Conservation (phyloP, 2,113 vertebrate species). For the Trogon surrucura region DNA sequence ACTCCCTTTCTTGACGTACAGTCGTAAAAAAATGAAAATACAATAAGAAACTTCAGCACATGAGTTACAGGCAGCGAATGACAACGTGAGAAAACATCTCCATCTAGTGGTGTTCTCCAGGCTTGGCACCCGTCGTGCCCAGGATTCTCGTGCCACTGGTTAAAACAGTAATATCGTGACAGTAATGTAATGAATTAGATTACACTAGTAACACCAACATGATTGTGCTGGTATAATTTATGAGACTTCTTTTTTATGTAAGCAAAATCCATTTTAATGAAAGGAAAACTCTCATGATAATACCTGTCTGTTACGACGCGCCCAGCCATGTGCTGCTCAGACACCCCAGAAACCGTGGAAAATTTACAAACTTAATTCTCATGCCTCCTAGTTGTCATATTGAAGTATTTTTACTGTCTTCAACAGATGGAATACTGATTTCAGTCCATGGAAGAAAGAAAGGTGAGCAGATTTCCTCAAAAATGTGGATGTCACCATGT, state of each 20-base stretch:
- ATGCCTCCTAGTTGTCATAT: not conserved
- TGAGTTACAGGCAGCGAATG: rapidly evolving
- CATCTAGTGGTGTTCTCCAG: conserved; percentile 30
- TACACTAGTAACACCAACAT: rapidly evolving
- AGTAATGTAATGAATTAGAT: no score
- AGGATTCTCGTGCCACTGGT: rapidly evolving
- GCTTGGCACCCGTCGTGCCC: rapidly evolving
- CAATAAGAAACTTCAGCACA: no score
- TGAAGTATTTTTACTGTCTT: not conserved
- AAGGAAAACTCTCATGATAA: not conserved
- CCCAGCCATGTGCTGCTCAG: not conserved
- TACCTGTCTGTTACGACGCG: rapidly evolving
- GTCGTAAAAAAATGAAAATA: not conserved
- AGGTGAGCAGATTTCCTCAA: not conserved
- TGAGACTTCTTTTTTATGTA: not conserved
- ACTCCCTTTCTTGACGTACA: not conserved
- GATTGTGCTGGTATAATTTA: not conserved
- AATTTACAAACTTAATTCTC: not conserved
- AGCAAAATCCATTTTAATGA: not conserved
- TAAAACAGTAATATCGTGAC: rapidly evolving
- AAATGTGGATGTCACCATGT: not conserved
- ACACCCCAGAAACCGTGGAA: not conserved
- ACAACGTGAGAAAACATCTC: not conserved
- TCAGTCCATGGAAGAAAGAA: not conserved
- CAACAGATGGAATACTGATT: not conserved